phyloP scores from a whole-genome alignment of 1,140 invertebrate species.

The Apis dorsata region DNA sequence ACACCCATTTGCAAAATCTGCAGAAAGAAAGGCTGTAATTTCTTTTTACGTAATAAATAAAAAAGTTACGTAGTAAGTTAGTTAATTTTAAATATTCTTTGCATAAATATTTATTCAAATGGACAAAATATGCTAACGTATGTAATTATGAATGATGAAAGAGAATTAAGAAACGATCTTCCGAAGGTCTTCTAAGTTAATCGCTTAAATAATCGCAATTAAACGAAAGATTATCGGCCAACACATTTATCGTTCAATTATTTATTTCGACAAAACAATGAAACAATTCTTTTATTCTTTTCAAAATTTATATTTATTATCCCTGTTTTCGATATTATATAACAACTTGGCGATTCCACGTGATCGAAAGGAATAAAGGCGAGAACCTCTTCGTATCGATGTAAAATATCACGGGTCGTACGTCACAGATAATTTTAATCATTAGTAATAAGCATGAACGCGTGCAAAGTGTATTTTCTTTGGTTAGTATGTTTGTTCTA shows the following conservation, averaged over 20 bases:
- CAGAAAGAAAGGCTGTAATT: no score
- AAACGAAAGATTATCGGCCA: not conserved
- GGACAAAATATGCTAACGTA: not conserved
- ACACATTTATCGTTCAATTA: not conserved
- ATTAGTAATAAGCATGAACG: slow-evolving; percentile 21
- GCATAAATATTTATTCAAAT: not conserved
- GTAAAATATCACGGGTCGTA: slow-evolving; percentile 15
- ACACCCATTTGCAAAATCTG: no score
- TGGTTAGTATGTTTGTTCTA: not conserved
- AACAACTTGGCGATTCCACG: not conserved
- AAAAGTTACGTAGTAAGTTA: not conserved
- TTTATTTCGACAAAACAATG: slow-evolving; percentile 6
- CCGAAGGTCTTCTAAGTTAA: not conserved
- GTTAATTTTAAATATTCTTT: not conserved
- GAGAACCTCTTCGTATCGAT: not conserved
- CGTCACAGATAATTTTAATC: slow-evolving; percentile 46
- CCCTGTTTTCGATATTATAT: not conserved
- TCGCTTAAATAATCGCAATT: not conserved
- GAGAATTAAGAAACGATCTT: not conserved
- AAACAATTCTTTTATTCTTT: not conserved
- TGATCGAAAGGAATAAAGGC: not conserved
- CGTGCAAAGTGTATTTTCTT: slow-evolving; percentile 25
- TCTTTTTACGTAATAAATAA: not conserved
- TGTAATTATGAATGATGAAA: not conserved
- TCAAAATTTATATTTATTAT: not conserved